A percentile compares a stretch with the other conserved stretches of the same genome.
phyloP scores from a whole-genome alignment of 1,140 invertebrate species.

The Oncopodura yosiiana region DNA sequence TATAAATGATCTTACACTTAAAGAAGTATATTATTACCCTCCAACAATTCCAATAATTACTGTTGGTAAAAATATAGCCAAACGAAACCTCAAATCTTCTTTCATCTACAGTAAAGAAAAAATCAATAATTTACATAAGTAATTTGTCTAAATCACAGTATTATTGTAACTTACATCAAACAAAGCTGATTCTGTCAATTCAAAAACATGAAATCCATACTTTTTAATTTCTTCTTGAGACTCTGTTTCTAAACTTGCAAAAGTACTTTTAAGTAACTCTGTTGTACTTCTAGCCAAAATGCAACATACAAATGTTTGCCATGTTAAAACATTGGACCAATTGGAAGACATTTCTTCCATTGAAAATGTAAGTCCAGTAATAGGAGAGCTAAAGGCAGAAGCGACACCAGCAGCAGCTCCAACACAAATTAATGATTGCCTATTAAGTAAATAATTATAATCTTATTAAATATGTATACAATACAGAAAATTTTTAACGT shows the following conservation, averaged over 20 bases:
- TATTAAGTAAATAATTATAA: slow-evolving; percentile 36
- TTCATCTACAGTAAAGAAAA: slow-evolving; percentile 23
- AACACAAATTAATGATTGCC: slow-evolving; percentile 37
- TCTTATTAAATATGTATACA: background rate
- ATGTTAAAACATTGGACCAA: slow-evolving; percentile 42
- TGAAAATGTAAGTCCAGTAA: slow-evolving; percentile 34
- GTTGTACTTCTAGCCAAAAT: slow-evolving; percentile 44
- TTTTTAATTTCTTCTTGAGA: slow-evolving; percentile 1
- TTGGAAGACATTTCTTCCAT: slow-evolving; percentile 42
- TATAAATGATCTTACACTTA: too few relatives aligned
- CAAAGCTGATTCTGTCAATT: slow-evolving; percentile 28
- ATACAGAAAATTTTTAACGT: slow-evolving; percentile 38
- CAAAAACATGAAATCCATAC: slow-evolving; percentile 2
- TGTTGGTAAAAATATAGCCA: slow-evolving; percentile 21
- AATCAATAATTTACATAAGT: background rate
- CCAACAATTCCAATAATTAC: slow-evolving; percentile 24
- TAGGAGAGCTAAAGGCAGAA: slow-evolving; percentile 35
- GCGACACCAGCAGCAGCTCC: slow-evolving; percentile 36
- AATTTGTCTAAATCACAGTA: background rate
- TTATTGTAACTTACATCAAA: slow-evolving; percentile 27
- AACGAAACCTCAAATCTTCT: slow-evolving; percentile 14
- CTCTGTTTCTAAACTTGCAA: slow-evolving; percentile 5
- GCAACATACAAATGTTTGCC: slow-evolving; percentile 46
- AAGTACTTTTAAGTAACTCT: slow-evolving; percentile 39
- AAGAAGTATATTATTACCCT: too few relatives aligned